These are phyloP conservation scores for Acinonyx jubatus DNA, from an alignment of 2,113 vertebrate species.

Conservation along the genomic window DNA sequence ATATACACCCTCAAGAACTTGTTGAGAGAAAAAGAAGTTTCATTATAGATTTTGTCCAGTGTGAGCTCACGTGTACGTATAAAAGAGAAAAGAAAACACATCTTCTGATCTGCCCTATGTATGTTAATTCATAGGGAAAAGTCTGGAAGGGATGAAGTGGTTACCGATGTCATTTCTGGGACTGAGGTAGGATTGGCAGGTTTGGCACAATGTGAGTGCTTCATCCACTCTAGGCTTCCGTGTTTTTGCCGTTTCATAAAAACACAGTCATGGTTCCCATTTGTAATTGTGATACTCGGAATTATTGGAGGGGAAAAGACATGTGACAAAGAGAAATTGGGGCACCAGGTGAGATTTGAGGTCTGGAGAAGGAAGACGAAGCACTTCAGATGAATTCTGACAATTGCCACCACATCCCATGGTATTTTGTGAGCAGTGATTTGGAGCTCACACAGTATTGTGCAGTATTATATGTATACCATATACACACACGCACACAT, in stretches of 20 bases:
- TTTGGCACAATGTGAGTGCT: not conserved
- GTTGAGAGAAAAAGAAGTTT: not conserved
- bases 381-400: not conserved
- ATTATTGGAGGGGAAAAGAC: not conserved
- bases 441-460: not conserved
- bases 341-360: not conserved
- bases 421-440: not conserved
- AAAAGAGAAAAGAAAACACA: not conserved
- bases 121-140: not conserved
- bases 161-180: not conserved
- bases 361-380: not conserved
- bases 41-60: not conserved
- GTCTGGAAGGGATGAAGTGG: not conserved
- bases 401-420: not conserved
- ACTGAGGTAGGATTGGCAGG: not conserved
- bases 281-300: not conserved
- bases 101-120: not conserved
- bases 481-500: too few species aligned
- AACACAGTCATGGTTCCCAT: not conserved
- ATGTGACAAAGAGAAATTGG: not conserved
- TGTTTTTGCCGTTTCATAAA: not conserved
- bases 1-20: not conserved
- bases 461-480: not conserved
- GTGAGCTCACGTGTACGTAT: not conserved
- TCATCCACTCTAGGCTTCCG: not conserved